A percentile compares a stretch with the other conserved stretches of the same genome.
Conservation (phyloP, 2,888 invertebrate species). For the Ectemnius continuus region DNA sequence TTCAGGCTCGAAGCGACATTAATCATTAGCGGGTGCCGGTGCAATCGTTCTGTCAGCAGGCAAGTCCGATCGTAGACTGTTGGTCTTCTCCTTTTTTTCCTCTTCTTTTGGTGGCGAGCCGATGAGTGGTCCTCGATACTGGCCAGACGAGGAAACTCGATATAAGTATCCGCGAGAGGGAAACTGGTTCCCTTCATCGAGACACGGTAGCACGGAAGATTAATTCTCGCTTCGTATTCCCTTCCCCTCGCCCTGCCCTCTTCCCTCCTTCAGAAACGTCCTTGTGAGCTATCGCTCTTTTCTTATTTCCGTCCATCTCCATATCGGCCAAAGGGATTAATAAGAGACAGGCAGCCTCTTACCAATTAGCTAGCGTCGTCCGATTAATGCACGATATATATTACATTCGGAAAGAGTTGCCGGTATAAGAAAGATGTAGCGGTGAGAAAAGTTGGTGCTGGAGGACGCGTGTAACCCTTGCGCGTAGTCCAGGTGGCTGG, state of each 20-base stretch:
- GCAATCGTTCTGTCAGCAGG: constrained; percentile 9
- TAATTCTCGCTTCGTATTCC: constrained; percentile 59
- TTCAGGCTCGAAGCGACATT: constrained; percentile 9
- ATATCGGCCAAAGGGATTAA: no score
- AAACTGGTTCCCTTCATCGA: constrained; percentile 16
- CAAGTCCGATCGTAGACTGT: constrained; percentile 18
- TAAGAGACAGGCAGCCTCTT: no score
- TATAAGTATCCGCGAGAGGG: constrained; percentile 26
- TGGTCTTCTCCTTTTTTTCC: constrained; percentile 21
- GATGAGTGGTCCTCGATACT: constrained; percentile 22
- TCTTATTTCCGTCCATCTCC: background rate
- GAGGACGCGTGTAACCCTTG: constrained; percentile 58
- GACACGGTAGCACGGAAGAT: constrained; percentile 42
- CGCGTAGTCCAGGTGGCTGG: constrained; percentile 64
- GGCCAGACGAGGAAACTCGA: constrained; percentile 31
- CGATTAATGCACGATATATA: no score
- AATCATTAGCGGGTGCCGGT: constrained; percentile 13
- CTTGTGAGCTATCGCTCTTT: background rate
- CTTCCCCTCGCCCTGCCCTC: no score
- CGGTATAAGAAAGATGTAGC: no score
- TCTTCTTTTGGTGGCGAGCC: constrained; percentile 8
- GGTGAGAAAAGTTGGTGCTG: no score
- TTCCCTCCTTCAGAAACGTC: background rate
- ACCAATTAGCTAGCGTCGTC: no score
- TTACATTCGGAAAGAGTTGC: no score